These are phyloP conservation scores for Aporrectodea caliginosa DNA, from an alignment of 1,140 invertebrate genomes.

Conservation along the genomic window DNA sequence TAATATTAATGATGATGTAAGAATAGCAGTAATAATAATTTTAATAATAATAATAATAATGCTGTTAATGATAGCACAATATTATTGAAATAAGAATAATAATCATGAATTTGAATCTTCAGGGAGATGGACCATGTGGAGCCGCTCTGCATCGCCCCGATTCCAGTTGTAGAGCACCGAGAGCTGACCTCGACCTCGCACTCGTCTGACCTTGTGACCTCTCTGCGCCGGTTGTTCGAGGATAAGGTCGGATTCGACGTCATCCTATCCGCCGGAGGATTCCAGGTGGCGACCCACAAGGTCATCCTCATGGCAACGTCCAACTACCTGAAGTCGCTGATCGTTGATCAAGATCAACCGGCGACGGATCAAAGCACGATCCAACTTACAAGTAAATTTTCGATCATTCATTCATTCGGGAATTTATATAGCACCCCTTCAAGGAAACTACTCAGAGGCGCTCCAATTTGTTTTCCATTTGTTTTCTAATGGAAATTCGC, in stretches of 20 bases:
- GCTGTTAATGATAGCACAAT: not conserved
- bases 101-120: no score
- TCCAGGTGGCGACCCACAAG: not conserved
- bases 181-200: not conserved
- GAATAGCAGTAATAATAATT: not conserved
- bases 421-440: no score
- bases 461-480: no score
- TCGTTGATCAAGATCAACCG: not conserved
- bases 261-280: not conserved
- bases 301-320: not conserved
- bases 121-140: no score
- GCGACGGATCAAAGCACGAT: not conserved
- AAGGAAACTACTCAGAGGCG: no score
- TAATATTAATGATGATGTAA: no score
- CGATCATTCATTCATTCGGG: no score
- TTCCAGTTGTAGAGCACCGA: not conserved
- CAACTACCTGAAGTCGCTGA: not conserved
- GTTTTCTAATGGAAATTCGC: no score
- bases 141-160: no score
- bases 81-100: not conserved
- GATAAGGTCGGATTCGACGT: not conserved
- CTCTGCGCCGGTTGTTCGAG: not conserved
- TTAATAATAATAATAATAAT: slow-evolving; percentile 1
- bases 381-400: not conserved
- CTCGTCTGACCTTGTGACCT: not conserved